phyloP scores from a whole-genome alignment of 2,113 vertebrate genomes.

The Platichthys flesus region DNA sequence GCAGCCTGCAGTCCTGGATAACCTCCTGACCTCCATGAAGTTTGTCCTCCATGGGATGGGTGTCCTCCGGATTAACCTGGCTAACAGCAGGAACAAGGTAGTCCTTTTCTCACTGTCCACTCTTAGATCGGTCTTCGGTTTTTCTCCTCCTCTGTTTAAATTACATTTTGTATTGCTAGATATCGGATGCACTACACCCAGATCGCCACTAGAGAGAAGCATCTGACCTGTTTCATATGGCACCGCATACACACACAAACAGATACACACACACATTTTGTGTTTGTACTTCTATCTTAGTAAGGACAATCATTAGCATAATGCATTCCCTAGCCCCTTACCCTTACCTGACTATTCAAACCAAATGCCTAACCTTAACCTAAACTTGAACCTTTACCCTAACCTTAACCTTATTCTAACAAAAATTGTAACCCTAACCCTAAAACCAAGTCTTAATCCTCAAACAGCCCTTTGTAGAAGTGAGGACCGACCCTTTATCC shows the following conservation, averaged over 20 bases:
- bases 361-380: too few species aligned
- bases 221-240: not conserved
- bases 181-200: conserved; percentile 1
- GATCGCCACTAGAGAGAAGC: conserved; percentile 58
- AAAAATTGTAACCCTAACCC: too few species aligned
- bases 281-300: too few species aligned
- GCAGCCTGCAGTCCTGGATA: conserved; percentile 85
- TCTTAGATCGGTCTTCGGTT: not conserved
- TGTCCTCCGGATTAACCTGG: conserved; percentile 81
- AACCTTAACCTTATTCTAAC: too few species aligned
- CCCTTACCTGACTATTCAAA: too few species aligned
- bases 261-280: too few species aligned
- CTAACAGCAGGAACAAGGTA: conserved; percentile 83
- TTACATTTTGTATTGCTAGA: not conserved
- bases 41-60: conserved; percentile 87
- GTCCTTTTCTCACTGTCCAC: not conserved
- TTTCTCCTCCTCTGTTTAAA: not conserved
- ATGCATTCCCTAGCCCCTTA: too few species aligned
- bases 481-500: too few species aligned
- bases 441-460: too few species aligned
- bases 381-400: too few species aligned
- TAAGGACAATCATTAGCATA: too few species aligned
- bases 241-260: not conserved
- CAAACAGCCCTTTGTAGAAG: too few species aligned
- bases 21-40: conserved; percentile 86